Evolutionary conservation across 2,888 invertebrate genomes (phyloP), one percentile per base, ranked within the genome.

Genomic region (Eudasyphora cyanicolor): DNA sequence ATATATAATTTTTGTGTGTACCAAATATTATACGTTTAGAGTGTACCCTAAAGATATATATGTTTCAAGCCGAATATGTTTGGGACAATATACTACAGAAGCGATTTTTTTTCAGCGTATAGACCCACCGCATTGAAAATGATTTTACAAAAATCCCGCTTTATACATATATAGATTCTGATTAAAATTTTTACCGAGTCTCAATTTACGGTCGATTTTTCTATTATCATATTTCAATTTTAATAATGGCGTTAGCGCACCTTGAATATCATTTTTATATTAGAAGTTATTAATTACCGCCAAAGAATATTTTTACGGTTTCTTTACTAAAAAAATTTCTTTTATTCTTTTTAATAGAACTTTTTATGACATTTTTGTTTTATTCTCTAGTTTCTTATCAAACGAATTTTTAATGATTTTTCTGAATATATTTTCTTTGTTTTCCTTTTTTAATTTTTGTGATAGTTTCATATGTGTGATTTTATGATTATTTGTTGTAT

Each of bases 401-500:
- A 45, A 45, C 3, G 2, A 49, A 49, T 2, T n/a, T 32, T 60
- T 60, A 24, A 60, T 21, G 8, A 21, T 54, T 21, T 21, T 54
- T 12, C 21, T 54, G 19, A 21, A 8, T 12, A 60, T 29, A 24
- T 60, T 19, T 54, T 32, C 32, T 8, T 32, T 32, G 5, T 6
- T 45, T 51, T 51, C 51, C 10, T 51, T 51, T 21, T 7, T 8
- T 38, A 17, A 10, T 8, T 29, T 60, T 57, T 4, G 24, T 57
- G 21, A 24, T 57, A 21, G 21, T 57, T 49, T 49, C 27, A 12
- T 57, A 24, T 57, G 14, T 60, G 14, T 32, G 29, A 14, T 45
- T 45, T 45, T 45, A 45, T 45, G 45, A 45, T 45, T 45, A 45
- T 45, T 45, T 45, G 2, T 54, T 54, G 35, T 64, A 64, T 64